Percentiles rank a stretch among this genome's conserved stretches.
Evolutionary conservation across 2,797 vertebrate species (phyloP).

Genomic region (Coranthus polyacanthus): DNA sequence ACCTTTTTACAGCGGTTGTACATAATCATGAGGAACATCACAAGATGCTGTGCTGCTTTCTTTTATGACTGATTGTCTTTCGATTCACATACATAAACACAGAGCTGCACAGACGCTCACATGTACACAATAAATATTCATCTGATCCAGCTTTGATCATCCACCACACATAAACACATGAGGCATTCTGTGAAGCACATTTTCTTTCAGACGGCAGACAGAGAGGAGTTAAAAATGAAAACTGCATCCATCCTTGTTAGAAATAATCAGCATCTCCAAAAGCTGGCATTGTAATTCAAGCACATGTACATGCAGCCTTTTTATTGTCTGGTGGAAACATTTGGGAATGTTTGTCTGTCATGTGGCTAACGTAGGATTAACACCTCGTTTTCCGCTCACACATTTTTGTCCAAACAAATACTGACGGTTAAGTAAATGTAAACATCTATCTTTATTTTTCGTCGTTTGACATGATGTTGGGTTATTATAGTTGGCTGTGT

Average conservation of each 20-base stretch:
- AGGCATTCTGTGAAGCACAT: conserved; percentile 9
- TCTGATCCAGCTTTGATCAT: conserved; percentile 50
- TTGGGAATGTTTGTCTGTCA: conserved; percentile 26
- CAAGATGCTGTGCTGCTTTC: conserved; percentile 25
- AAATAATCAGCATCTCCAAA: conserved; percentile 42
- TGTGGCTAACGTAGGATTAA: conserved; percentile 33
- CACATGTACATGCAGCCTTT: not conserved
- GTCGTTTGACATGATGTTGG: conserved; percentile 18
- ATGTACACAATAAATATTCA: conserved; percentile 37
- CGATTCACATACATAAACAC: conserved; percentile 11
- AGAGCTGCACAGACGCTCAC: conserved; percentile 10
- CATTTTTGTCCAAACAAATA: conserved; percentile 17
- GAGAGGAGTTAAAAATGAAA: conserved; percentile 32
- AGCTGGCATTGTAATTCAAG: conserved; percentile 9
- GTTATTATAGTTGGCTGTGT: conserved; percentile 21
- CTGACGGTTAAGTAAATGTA: conserved; percentile 18
- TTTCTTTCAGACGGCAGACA: conserved; percentile 25
- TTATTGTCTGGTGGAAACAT: conserved; percentile 24
- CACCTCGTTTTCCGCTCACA: not conserved
- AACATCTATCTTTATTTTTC: conserved; percentile 18
- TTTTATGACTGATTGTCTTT: conserved; percentile 10
- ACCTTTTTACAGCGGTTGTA: conserved; percentile 25
- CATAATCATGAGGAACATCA: conserved; percentile 33
- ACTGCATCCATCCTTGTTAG: conserved; percentile 21
- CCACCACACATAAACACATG: conserved; percentile 2